A percentile compares a stretch with the other conserved stretches of the same genome.
Evolutionary conservation across 2,113 vertebrate species (phyloP).

Genomic region (Microcebus griseorufus): DNA sequence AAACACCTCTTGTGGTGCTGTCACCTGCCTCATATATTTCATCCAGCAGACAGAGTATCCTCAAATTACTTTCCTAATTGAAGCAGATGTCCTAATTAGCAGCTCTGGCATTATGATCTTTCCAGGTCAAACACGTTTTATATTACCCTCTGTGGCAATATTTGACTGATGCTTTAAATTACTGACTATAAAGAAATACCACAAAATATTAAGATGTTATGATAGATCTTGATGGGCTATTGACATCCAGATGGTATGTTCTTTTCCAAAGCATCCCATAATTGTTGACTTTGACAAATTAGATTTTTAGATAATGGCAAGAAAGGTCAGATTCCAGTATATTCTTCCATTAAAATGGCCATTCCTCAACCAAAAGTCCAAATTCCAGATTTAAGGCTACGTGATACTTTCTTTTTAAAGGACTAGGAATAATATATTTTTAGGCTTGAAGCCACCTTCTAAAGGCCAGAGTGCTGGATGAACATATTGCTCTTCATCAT

Average conservation of each 20-base stretch:
- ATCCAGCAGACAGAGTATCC: not conserved
- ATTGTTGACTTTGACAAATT: not conserved
- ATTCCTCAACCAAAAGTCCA: not conserved
- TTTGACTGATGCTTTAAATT: not conserved
- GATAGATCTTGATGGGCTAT: not conserved
- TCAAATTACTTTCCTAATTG: conserved; percentile 5
- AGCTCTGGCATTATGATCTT: not conserved
- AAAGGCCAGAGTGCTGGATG: not conserved
- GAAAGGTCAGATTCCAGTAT: not conserved
- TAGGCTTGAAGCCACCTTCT: not conserved
- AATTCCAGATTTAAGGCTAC: not conserved
- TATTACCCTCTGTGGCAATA: not conserved
- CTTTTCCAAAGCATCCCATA: not conserved
- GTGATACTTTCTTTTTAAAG: not conserved
- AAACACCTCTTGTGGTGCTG: not conserved
- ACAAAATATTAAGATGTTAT: not conserved
- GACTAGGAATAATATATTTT: not conserved
- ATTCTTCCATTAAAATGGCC: not conserved
- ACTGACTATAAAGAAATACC: not conserved
- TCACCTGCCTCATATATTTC: not conserved
- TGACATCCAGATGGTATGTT: not conserved
- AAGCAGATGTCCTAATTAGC: conserved; percentile 25
- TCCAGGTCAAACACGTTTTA: not conserved
- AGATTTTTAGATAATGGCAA: not conserved
- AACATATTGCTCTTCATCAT: not conserved